A percentile compares a stretch with the other conserved stretches of the same genome.
Conservation (phyloP, 2,888 invertebrate species). For the Macaria liturata region DNA sequence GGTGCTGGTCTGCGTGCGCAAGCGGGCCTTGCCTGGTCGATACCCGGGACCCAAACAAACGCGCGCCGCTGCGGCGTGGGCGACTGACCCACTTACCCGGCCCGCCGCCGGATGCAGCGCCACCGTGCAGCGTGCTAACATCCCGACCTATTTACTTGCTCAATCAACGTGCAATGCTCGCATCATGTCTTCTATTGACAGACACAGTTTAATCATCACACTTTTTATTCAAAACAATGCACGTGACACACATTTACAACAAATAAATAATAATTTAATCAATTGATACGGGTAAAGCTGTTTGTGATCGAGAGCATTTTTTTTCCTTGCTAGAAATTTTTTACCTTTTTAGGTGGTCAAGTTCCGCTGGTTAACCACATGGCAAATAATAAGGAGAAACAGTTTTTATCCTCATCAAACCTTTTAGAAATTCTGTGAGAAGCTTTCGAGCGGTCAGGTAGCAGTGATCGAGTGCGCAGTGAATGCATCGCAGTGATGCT, state of each 20-base stretch:
- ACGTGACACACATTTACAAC: no score
- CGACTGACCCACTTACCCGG: slow-evolving; percentile 71
- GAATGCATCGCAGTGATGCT: slow-evolving; percentile 46
- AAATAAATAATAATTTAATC: no score
- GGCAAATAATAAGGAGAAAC: slow-evolving; percentile 2
- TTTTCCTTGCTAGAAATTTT: no score
- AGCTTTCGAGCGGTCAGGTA: background rate
- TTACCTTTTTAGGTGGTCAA: no score
- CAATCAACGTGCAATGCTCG: no score
- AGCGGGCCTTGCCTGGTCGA: slow-evolving; percentile 56
- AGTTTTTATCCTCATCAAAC: slow-evolving; percentile 6
- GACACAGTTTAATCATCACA: no score
- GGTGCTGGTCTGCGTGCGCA: slow-evolving; percentile 65
- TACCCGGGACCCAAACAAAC: slow-evolving; percentile 79
- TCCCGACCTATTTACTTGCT: background rate
- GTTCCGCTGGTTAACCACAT: no score
- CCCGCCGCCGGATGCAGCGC: slow-evolving; percentile 27
- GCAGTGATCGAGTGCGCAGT: slow-evolving; percentile 15
- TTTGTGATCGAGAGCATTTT: no score
- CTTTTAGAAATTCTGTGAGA: slow-evolving; percentile 14
- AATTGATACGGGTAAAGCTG: no score
- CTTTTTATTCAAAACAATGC: no score
- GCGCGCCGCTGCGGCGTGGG: slow-evolving; percentile 59
- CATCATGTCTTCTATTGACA: no score
- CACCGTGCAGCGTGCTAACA: slow-evolving; percentile 16